Percentiles rank a stretch among this genome's conserved stretches.
Conservation (phyloP, 2,797 vertebrate genomes). For the Tadarida brasiliensis region DNA sequence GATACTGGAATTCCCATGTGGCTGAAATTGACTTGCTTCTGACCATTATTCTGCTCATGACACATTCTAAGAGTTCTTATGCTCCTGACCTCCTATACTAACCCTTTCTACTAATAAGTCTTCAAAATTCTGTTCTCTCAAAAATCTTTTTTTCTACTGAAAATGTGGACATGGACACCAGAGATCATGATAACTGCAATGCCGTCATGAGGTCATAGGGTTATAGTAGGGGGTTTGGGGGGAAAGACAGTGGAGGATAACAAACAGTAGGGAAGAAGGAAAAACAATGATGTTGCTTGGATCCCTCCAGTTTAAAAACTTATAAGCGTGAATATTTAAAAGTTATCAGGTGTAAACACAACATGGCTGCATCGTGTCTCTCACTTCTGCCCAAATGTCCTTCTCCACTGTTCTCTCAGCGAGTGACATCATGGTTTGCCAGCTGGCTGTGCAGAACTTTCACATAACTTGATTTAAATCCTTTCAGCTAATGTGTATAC, state of each 20-base stretch:
- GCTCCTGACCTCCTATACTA: neutral
- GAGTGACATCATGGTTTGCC: too few species aligned
- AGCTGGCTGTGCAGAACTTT: too few species aligned
- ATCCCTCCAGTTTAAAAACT: neutral
- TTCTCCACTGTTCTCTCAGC: neutral
- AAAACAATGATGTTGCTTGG: neutral
- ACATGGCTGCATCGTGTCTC: neutral
- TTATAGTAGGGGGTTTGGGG: neutral
- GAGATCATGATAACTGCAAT: neutral
- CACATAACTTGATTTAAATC: neutral
- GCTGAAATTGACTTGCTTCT: neutral
- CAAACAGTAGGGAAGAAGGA: neutral
- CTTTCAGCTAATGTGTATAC: neutral
- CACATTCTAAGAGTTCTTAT: neutral
- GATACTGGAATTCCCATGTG: neutral
- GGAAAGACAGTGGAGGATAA: too few species aligned
- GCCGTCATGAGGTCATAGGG: neutral
- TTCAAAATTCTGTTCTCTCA: neutral
- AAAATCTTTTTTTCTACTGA: neutral
- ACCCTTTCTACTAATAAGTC: neutral
- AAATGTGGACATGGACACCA: neutral
- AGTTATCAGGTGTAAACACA: neutral
- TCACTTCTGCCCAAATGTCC: neutral
- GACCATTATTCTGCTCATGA: neutral
- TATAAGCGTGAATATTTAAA: neutral